These are phyloP conservation scores for Blastobasis adustella DNA, from an alignment of 2,888 invertebrate species.

Conservation along the genomic window DNA sequence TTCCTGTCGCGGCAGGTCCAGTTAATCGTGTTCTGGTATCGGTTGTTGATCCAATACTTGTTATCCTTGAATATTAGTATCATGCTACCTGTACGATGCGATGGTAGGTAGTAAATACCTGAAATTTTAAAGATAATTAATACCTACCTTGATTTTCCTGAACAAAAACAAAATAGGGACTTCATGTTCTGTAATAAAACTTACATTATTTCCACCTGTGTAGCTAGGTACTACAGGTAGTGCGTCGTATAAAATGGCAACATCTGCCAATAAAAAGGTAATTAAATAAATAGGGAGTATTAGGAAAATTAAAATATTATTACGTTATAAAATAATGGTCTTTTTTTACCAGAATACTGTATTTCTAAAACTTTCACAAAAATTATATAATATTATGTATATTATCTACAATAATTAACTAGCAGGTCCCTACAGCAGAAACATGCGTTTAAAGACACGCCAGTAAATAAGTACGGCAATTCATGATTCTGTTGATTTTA, in stretches of 20 bases:
- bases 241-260: no score
- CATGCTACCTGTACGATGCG: constrained; percentile 67
- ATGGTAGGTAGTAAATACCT: constrained; percentile 66
- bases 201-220: no score
- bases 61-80: constrained; percentile 66
- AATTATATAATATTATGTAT: constrained; percentile 20
- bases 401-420: constrained; percentile 33
- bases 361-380: constrained; percentile 55
- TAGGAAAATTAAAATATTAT: no score
- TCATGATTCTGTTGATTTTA: constrained; percentile 6
- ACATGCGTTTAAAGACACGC: constrained; percentile 44
- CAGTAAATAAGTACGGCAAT: constrained; percentile 25
- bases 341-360: constrained; percentile 53
- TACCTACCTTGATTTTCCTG: no score
- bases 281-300: no score
- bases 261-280: no score
- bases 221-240: no score
- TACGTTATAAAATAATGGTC: no score
- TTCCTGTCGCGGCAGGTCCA: constrained; percentile 67
- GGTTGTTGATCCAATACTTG: constrained; percentile 68
- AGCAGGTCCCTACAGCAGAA: constrained; percentile 63
- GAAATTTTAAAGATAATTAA: constrained; percentile 21
- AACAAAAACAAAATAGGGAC: no score
- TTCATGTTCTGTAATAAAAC: no score
- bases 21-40: constrained; percentile 66